Evolutionary conservation across 1,140 invertebrate species (phyloP).

Genomic region (Aphis gossypii): DNA sequence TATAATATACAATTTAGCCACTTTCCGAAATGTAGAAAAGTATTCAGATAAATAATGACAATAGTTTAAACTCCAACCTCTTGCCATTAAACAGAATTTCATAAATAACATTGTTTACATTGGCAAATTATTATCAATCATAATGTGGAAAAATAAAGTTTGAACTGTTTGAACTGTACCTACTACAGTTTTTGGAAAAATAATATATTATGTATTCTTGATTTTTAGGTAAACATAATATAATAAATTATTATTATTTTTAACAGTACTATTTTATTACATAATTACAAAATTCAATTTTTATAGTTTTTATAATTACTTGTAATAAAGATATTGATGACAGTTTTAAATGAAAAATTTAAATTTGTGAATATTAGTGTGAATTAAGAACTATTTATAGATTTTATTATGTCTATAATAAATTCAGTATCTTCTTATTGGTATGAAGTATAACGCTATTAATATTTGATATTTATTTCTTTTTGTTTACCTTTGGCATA

Average conservation of each 20-base stretch:
- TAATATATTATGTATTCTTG: too few relatives aligned
- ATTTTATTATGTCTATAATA: background rate
- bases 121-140: too few relatives aligned
- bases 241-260: background rate
- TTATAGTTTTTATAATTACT: background rate
- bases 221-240: too few relatives aligned
- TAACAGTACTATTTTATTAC: background rate
- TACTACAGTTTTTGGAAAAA: too few relatives aligned
- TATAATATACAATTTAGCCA: background rate
- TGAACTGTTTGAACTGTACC: too few relatives aligned
- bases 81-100: too few relatives aligned
- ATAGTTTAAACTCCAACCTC: too few relatives aligned
- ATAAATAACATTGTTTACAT: too few relatives aligned
- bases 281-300: background rate
- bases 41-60: too few relatives aligned
- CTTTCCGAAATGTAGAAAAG: background rate
- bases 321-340: background rate
- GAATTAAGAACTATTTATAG: background rate
- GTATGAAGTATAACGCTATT: background rate
- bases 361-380: background rate
- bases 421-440: background rate
- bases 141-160: too few relatives aligned
- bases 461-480: background rate
- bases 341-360: background rate
- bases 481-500: background rate